Evolutionary conservation across 2,113 vertebrate genomes (phyloP).

Genomic region (Tachysurus fulvidraco): DNA sequence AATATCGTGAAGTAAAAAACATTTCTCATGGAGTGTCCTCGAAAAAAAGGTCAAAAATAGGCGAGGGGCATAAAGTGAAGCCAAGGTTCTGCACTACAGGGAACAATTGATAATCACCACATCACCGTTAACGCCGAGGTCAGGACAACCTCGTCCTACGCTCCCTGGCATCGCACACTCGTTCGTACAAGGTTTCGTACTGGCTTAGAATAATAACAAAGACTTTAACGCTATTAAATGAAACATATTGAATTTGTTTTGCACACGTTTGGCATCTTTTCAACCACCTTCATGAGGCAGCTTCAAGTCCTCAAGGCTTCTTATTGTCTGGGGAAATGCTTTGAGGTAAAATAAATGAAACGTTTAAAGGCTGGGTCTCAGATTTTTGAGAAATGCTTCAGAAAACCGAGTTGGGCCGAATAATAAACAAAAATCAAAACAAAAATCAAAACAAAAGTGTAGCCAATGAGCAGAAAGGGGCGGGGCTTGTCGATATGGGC

Average conservation of each 20-base stretch:
- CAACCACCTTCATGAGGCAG: neutral
- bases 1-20: neutral
- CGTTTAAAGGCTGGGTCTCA: too few species aligned
- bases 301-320: neutral
- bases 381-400: too few species aligned
- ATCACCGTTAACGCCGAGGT: neutral
- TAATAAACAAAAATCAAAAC: too few species aligned
- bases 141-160: neutral
- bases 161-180: neutral
- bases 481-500: too few species aligned
- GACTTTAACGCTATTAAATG: neutral
- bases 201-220: slow-evolving; percentile 5
- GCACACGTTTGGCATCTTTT: neutral
- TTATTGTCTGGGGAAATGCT: neutral
- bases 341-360: neutral
- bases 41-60: neutral
- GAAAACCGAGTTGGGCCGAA: too few species aligned
- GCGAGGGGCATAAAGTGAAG: neutral
- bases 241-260: neutral
- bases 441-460: too few species aligned
- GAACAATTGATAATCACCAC: neutral
- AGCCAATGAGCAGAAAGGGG: too few species aligned
- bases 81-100: neutral
- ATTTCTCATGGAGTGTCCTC: neutral
- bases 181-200: neutral